Evolutionary conservation across 1,140 invertebrate genomes (phyloP), one percentile per base, ranked within the genome.

Genomic region (Nasonia vitripennis): DNA sequence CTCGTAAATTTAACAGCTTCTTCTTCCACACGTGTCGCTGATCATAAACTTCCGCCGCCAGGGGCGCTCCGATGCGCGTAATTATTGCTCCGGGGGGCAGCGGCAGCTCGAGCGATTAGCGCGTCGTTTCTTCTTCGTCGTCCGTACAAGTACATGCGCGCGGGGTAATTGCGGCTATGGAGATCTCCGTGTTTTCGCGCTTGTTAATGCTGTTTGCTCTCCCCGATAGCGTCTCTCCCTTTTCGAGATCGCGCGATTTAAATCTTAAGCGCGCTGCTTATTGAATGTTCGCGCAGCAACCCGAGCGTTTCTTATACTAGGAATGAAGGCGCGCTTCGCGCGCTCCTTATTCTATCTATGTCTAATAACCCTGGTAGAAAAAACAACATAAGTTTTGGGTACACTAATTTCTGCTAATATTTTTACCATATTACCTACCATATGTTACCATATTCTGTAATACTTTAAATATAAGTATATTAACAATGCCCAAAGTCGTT

Each of bases 1-100:
- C 81, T 87, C 1, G n/a, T 27, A 27, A 27, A 27, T 27, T 88
- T 62, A 87, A 87, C 81, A 78, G 78, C 81, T 84, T 86, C 81
- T 84, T 85, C 81, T 84, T 85, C 80, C 27, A 34, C 14, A 67
- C 68, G 68, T 71, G 68, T 71, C 68, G 23, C 27, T n/a, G 68
- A 31, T 71, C 68, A 34, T 71, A 31, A 71, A 71, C 34, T 31
- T 34, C 23, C 27, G 68, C 10, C 10, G 23, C 68, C 12, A 34
- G 68, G 68, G 27, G 10, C 27, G 20, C 68, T 34, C 31, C 34
- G 31, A 71, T 31, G 68, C 27, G 68, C 23, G 68, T 34, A 71
- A 71, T 71, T 71, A 71, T 71, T 34, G 68, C 68, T 71, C 27
- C 68, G 68, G 23, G 10, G 68, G 68, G 23, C 11, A 34, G 68